Evolutionary conservation across 1,140 invertebrate species (phyloP).

Genomic region (Magallana gigas): DNA sequence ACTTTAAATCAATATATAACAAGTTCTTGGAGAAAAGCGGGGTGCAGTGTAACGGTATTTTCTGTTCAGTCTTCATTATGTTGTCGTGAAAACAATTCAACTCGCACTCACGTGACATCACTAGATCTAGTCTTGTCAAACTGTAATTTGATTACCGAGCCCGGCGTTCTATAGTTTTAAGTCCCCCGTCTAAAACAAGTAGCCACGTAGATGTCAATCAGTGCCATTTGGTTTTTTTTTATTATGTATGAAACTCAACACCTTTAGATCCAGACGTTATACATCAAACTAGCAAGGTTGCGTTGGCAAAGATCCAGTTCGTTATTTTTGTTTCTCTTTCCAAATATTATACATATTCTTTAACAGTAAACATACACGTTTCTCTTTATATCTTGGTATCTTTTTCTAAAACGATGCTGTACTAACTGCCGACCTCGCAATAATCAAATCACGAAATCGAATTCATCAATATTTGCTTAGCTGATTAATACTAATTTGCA

Average conservation of each 20-base stretch:
- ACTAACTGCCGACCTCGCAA: not conserved
- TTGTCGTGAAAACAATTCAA: not conserved
- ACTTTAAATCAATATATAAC: no score
- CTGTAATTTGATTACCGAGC: not conserved
- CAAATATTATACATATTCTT: no score
- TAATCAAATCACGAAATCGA: not conserved
- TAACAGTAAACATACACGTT: no score
- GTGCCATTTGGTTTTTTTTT: not conserved
- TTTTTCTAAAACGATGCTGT: no score
- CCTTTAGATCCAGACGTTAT: not conserved
- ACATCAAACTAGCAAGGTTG: no score
- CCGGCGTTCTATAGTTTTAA: not conserved
- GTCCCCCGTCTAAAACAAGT: not conserved
- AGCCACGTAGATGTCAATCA: not conserved
- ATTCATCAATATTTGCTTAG: not conserved
- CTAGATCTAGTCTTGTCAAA: not conserved
- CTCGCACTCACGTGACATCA: not conserved
- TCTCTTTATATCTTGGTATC: no score
- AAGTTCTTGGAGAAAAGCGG: no score
- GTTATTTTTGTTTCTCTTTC: no score
- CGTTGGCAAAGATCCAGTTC: no score
- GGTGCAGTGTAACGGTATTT: not conserved
- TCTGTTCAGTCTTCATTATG: slow-evolving; percentile 8
- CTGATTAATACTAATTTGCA: slow-evolving; percentile 29
- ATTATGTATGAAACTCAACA: slow-evolving; percentile 12